Evolutionary conservation across 2,888 invertebrate genomes (phyloP).

Genomic region (Campoletis raptor): DNA sequence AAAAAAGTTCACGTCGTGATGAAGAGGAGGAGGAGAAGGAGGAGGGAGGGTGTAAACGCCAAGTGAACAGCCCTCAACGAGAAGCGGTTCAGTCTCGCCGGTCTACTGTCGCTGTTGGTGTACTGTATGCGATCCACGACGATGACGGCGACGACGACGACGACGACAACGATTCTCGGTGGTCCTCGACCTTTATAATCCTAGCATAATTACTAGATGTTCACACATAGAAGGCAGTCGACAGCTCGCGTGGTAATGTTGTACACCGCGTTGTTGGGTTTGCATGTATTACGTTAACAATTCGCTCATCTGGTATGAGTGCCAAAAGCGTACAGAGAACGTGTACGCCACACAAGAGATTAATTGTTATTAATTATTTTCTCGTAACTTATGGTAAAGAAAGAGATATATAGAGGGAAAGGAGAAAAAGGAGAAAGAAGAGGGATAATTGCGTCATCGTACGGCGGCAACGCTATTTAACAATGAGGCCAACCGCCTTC

Average conservation of each 20-base stretch:
- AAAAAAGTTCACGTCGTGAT: slow-evolving; percentile 46
- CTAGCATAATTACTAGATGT: slow-evolving; percentile 82
- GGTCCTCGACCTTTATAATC: slow-evolving; percentile 84
- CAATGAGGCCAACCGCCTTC: slow-evolving; percentile 81
- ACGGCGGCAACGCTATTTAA: slow-evolving; percentile 76
- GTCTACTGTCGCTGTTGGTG: slow-evolving; percentile 42
- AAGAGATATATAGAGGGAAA: background rate
- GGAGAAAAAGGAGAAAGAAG: slow-evolving; percentile 16
- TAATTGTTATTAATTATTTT: slow-evolving; percentile 85
- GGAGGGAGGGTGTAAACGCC: slow-evolving; percentile 80
- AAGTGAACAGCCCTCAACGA: slow-evolving; percentile 83
- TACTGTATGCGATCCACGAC: slow-evolving; percentile 37
- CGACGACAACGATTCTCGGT: slow-evolving; percentile 75
- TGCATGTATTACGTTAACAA: slow-evolving; percentile 45
- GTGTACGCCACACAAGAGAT: slow-evolving; percentile 82
- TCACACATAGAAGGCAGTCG: slow-evolving; percentile 65
- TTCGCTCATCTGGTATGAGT: slow-evolving; percentile 46
- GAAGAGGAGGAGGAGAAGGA: background rate
- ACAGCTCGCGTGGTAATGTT: slow-evolving; percentile 56
- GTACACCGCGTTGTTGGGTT: slow-evolving; percentile 43
- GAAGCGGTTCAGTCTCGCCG: slow-evolving; percentile 69
- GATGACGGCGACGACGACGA: slow-evolving; percentile 64
- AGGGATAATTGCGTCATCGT: slow-evolving; percentile 83
- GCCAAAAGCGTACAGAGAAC: slow-evolving; percentile 44
- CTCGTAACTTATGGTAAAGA: slow-evolving; percentile 73